These are phyloP conservation scores for Pseudochirops cupreus DNA, from an alignment of 2,797 vertebrate genomes.

Conservation along the genomic window DNA sequence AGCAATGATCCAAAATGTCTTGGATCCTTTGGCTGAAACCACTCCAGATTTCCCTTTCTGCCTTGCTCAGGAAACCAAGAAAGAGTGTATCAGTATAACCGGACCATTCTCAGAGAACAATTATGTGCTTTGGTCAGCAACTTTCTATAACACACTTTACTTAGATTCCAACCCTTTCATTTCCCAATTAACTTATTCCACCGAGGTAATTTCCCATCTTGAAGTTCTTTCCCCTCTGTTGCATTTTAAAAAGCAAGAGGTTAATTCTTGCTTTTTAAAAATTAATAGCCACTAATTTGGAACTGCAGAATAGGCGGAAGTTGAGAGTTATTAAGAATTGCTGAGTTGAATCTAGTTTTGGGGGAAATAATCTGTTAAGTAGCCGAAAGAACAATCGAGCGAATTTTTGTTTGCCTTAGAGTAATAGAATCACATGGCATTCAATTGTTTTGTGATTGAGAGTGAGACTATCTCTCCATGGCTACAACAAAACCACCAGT, in stretches of 20 bases:
- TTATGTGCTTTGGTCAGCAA: not conserved
- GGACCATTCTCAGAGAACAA: not conserved
- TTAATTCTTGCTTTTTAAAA: conserved; percentile 63
- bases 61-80: not conserved
- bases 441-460: not conserved
- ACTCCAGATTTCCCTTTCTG: not conserved
- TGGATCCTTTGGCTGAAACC: not conserved
- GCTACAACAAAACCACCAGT: not conserved
- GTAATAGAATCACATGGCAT: not conserved
- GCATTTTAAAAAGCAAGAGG: conserved; percentile 20
- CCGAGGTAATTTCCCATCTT: not conserved
- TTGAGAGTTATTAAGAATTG: not conserved
- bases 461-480: not conserved
- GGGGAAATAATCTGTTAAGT: not conserved
- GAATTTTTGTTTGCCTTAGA: not conserved
- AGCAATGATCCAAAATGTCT: not conserved
- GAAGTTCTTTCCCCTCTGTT: conserved; percentile 33
- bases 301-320: conserved; percentile 8
- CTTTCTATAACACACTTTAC: not conserved
- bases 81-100: not conserved
- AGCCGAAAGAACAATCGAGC: not conserved
- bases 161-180: not conserved
- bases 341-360: not conserved
- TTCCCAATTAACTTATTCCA: not conserved
- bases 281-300: conserved; percentile 50